Percentiles rank a stretch among this genome's conserved stretches.
Evolutionary conservation across 2,888 invertebrate genomes (phyloP).

Genomic region (Phlogophora meticulosa): DNA sequence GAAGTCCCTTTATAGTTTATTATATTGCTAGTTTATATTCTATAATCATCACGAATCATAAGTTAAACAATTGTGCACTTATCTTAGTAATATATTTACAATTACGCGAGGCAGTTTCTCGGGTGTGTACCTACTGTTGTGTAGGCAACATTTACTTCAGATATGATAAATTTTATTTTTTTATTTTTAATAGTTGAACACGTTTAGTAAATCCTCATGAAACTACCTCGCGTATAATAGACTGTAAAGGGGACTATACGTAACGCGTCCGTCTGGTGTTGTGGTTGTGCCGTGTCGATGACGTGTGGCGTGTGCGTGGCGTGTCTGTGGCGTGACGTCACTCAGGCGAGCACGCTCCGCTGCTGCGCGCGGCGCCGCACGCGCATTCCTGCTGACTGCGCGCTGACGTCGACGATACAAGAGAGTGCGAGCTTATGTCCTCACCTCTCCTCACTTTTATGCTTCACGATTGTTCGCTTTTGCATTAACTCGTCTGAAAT

Average conservation of each 20-base stretch:
- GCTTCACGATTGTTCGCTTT: constrained; percentile 52
- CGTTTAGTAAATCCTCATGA: constrained; percentile 6
- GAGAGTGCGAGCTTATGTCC: constrained; percentile 40
- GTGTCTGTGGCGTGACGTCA: constrained; percentile 43
- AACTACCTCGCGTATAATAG: constrained; percentile 18
- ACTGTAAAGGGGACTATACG: constrained; percentile 60
- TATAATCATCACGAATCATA: constrained; percentile 46
- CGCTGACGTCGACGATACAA: constrained; percentile 22
- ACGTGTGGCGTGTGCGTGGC: constrained; percentile 67
- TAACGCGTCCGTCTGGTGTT: constrained; percentile 69
- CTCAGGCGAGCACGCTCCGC: constrained; percentile 87
- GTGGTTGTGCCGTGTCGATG: constrained; percentile 74
- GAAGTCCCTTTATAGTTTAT: constrained; percentile 61
- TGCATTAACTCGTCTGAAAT: constrained; percentile 13
- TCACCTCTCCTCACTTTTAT: constrained; percentile 34
- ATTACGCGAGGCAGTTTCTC: constrained; percentile 33
- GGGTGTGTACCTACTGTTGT: neutral
- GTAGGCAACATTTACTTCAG: neutral
- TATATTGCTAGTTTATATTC: constrained; percentile 44
- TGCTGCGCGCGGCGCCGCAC: constrained; percentile 82
- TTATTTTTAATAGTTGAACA: no score
- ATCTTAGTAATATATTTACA: constrained; percentile 14
- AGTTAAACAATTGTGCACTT: constrained; percentile 47
- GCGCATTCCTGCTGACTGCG: constrained; percentile 79
- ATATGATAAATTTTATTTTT: neutral